Percentiles rank a stretch among this genome's conserved stretches.
Conservation (phyloP, 64 coral and sea anemone genomes). For the Porites australiensis region DNA sequence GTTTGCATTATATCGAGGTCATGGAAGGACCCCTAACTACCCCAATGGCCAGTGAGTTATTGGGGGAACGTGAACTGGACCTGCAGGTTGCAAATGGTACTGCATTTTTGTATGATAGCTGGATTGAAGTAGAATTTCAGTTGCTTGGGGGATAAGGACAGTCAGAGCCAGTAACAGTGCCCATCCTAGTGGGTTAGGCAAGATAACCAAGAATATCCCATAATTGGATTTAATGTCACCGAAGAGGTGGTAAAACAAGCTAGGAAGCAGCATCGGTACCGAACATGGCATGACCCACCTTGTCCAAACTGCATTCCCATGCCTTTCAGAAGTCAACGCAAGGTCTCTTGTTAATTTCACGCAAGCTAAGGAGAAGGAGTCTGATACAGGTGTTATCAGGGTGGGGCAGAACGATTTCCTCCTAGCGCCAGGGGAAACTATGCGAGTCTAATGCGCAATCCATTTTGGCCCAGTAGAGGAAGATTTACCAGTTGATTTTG, state of each 20-base stretch:
- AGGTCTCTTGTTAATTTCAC: constrained; percentile 12
- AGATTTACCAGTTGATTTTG: background rate
- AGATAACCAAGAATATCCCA: constrained; percentile 13
- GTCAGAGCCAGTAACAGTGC: background rate
- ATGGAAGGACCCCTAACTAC: background rate
- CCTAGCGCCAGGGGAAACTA: background rate
- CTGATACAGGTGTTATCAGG: background rate
- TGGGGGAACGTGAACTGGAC: constrained; percentile 29
- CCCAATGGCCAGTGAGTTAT: constrained; percentile 10
- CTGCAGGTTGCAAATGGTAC: constrained; percentile 49
- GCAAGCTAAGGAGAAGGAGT: constrained; percentile 1
- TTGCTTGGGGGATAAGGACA: background rate
- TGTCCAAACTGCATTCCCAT: constrained; percentile 5
- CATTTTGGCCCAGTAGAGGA: constrained; percentile 1
- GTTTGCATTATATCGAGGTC: constrained; percentile 39
- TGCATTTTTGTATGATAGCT: constrained; percentile 3
- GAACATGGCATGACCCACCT: background rate
- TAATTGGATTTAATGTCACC: constrained; percentile 33
- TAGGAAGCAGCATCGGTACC: background rate
- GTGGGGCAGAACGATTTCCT: background rate
- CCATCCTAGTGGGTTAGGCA: background rate
- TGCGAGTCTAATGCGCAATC: background rate
- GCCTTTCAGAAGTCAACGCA: background rate
- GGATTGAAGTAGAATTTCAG: constrained; percentile 4
- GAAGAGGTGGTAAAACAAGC: constrained; percentile 15